Base-by-base conservation (phyloP, 2,797 vertebrate species). In the Rhinoraja longicauda region DNA sequence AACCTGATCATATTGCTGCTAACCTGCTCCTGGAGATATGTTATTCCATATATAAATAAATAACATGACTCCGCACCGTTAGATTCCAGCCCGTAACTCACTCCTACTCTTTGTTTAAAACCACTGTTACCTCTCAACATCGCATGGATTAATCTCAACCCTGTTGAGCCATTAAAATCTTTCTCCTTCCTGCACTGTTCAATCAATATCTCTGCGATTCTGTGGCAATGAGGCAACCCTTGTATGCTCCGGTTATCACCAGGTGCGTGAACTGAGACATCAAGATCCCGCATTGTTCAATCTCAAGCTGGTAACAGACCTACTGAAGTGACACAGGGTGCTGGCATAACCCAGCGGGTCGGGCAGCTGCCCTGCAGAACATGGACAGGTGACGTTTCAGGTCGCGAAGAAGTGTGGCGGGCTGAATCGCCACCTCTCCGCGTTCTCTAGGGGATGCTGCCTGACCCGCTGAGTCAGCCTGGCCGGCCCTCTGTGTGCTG, bases 81-180 rank as follows among this genome's bases (percentile, higher is more conserved):
- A 82, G 79, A 82, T 82, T 82, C 79, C 39, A 82, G 79, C 45
- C 45, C 53, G 79, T 67, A 57, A 57, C 45, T 57, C 79, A 82
- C 39, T 29, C 79, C 45, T 0, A 82, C 53, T 39, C 79, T 82
- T 26, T 84, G 29, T 29, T 29, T 5, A 84, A 84, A 84, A 10
- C 10, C 9, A 84, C 29, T 84, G 12, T 81, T 59, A 29, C 26
- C 53, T 53, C 29, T 76, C 29, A 9, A 21, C 8, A 53, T 9
- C 82, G 39, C 21, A 53, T 19, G 79, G n/a, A 57, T 29, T 6
- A 59, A 8, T 29, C 79, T 57, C 57, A 82, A 82, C 8, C 39
- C 10, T 19, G 78, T 1, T 53, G 6, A 2, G 36, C 45, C 45
- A 24, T 81, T 81, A 81, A 82, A 82, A 39, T 26, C 8, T 57